Evolutionary conservation across 1,140 invertebrate species (phyloP).

Genomic region (Anastatus disparis): DNA sequence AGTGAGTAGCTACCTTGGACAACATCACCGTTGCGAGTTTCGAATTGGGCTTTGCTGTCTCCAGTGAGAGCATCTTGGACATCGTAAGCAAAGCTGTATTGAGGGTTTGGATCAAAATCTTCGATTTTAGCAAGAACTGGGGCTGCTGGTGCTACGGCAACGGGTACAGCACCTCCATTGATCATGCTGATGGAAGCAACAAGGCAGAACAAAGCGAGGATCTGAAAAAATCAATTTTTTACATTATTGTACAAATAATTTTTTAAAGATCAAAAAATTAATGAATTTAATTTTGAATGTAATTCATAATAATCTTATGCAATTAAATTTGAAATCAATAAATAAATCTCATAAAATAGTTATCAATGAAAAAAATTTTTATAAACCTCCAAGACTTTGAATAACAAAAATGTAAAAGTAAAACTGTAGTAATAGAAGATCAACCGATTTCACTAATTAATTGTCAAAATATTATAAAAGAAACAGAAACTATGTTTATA

Average conservation of each 20-base stretch:
- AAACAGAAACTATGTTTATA: too few species aligned
- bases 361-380: too few species aligned
- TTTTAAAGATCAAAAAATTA: too few species aligned
- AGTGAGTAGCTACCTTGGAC: slow-evolving; percentile 68
- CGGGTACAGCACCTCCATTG: slow-evolving; percentile 46
- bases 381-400: too few species aligned
- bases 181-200: slow-evolving; percentile 29
- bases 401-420: too few species aligned
- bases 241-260: not conserved
- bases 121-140: slow-evolving; percentile 54
- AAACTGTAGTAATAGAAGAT: too few species aligned
- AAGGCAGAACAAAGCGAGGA: slow-evolving; percentile 36
- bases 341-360: too few species aligned
- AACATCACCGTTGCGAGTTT: slow-evolving; percentile 66
- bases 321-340: too few species aligned
- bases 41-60: slow-evolving; percentile 67
- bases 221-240: slow-evolving; percentile 34
- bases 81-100: slow-evolving; percentile 66
- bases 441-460: too few species aligned
- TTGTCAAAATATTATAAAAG: too few species aligned
- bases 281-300: too few species aligned
- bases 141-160: slow-evolving; percentile 45
- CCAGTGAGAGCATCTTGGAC: slow-evolving; percentile 67
- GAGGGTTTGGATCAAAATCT: slow-evolving; percentile 54
- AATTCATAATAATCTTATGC: too few species aligned